Evolutionary conservation across 2,797 vertebrate species (phyloP).

Genomic region (Babyrousa celebensis): DNA sequence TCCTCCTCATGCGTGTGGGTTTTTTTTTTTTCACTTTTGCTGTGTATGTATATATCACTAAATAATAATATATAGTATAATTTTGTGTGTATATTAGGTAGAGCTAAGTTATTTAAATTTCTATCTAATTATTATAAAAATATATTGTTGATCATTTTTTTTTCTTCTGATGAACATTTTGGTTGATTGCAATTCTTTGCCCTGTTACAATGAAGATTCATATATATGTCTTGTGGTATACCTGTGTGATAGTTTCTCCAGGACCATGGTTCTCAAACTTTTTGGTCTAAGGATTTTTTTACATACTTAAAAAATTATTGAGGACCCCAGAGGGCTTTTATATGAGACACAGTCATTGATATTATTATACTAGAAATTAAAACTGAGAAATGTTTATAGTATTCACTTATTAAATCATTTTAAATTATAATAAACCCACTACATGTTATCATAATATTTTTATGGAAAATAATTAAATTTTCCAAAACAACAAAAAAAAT

Average conservation of each 20-base stretch:
- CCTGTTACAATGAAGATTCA: not conserved
- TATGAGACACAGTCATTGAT: not conserved
- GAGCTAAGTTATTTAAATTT: not conserved
- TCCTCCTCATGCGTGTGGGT: not conserved
- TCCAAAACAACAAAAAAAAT: not conserved
- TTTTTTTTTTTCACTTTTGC: not conserved
- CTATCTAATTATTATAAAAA: not conserved
- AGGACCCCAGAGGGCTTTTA: not conserved
- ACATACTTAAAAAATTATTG: not conserved
- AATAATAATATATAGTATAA: not conserved
- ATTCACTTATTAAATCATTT: not conserved
- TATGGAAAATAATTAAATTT: constrained; percentile 9
- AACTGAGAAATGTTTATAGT: constrained; percentile 33
- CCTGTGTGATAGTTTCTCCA: not conserved
- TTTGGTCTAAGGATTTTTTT: constrained; percentile 10
- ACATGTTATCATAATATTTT: constrained; percentile 6
- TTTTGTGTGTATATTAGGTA: not conserved
- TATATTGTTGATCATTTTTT: constrained; percentile 1
- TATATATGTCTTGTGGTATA: not conserved
- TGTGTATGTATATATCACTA: constrained; percentile 5
- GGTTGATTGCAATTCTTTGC: constrained; percentile 21
- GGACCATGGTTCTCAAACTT: constrained; percentile 7
- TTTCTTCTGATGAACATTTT: not conserved
- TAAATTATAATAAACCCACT: not conserved
- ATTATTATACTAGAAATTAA: constrained; percentile 8